phyloP scores from a whole-genome alignment of 1,140 invertebrate genomes.

The Copidosoma floridanum region DNA sequence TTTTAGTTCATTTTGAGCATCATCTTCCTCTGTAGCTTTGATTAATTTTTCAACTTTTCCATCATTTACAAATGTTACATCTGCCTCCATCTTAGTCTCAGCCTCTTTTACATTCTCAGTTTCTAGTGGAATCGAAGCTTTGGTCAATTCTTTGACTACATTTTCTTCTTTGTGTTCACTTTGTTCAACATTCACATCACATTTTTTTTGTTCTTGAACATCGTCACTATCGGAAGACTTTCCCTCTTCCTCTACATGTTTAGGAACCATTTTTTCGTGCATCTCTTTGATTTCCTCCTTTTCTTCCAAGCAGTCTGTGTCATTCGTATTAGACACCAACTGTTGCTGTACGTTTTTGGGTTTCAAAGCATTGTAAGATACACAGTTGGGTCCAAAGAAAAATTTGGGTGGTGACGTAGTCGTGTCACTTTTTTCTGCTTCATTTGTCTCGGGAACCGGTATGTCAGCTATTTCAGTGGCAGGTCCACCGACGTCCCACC shows the following conservation, averaged over 20 bases:
- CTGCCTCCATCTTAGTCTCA: too few relatives aligned
- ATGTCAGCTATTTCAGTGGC: conserved; percentile 41
- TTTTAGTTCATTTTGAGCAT: background rate
- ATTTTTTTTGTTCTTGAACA: background rate
- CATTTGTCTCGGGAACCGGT: conserved; percentile 34
- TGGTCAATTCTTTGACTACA: too few relatives aligned
- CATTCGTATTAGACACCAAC: too few relatives aligned
- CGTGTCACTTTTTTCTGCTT: conserved; percentile 6
- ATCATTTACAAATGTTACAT: too few relatives aligned
- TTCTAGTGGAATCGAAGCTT: too few relatives aligned
- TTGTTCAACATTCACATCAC: background rate
- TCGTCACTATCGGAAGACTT: background rate
- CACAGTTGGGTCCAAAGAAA: conserved; percentile 55
- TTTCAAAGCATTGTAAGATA: conserved; percentile 41
- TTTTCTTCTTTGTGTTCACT: too few relatives aligned
- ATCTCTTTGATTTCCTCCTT: background rate
- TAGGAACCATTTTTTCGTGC: conserved; percentile 14
- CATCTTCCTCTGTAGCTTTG: background rate
- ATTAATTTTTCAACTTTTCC: too few relatives aligned
- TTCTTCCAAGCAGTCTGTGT: conserved; percentile 16
- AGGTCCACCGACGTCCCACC: conserved; percentile 56
- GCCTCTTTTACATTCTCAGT: too few relatives aligned
- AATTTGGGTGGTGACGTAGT: conserved; percentile 42
- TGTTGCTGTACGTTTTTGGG: background rate
- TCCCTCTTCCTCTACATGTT: background rate